phyloP scores from a whole-genome alignment of 2,113 vertebrate species.

The Anarrhichthys ocellatus region DNA sequence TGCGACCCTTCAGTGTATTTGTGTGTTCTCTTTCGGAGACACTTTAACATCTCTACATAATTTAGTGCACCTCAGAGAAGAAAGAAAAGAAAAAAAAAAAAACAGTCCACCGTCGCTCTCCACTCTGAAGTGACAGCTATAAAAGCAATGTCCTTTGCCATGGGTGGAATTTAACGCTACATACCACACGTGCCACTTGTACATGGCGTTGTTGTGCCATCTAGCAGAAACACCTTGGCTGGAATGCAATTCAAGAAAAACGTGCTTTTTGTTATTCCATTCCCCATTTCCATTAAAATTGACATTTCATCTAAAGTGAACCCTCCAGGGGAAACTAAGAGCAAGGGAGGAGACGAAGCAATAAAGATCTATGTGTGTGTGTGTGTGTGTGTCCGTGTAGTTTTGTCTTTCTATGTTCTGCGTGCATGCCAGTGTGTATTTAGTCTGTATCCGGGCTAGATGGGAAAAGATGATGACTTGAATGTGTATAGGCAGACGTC shows the following conservation, averaged over 20 bases:
- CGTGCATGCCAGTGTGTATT: constrained; percentile 44
- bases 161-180: constrained; percentile 69
- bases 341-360: constrained; percentile 78
- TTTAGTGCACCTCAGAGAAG: constrained; percentile 32
- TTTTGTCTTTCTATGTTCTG: constrained; percentile 43
- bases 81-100: background rate
- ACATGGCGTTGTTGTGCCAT: constrained; percentile 68
- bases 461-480: constrained; percentile 52
- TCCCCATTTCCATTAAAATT: constrained; percentile 88
- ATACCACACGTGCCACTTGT: constrained; percentile 65
- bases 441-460: constrained; percentile 27
- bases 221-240: constrained; percentile 76
- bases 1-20: constrained; percentile 18
- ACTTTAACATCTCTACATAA: constrained; percentile 60
- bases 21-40: constrained; percentile 3
- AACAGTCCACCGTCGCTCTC: constrained; percentile 45
- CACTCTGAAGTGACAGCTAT: constrained; percentile 65
- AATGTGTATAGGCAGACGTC: constrained; percentile 54
- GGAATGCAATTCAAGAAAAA: constrained; percentile 70
- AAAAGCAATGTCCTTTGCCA: constrained; percentile 70
- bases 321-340: constrained; percentile 83
- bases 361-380: constrained; percentile 63
- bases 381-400: constrained; percentile 45
- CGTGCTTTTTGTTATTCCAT: constrained; percentile 86
- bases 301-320: constrained; percentile 88